Evolutionary conservation across 2,797 vertebrate species (phyloP).

Genomic region (Trichosurus vulpecula): DNA sequence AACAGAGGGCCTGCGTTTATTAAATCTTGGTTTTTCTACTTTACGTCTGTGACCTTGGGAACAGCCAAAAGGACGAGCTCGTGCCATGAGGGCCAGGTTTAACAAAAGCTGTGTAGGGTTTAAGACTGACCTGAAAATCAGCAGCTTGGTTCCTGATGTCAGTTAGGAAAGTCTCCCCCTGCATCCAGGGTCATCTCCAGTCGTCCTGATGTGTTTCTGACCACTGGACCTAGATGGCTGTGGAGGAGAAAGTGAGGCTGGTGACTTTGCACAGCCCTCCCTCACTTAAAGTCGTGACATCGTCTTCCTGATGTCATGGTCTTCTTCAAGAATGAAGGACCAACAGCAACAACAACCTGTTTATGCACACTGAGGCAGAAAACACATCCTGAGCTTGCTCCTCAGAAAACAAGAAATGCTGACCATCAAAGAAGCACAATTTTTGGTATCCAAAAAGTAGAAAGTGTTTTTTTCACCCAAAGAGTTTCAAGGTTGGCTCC

Average conservation of each 20-base stretch:
- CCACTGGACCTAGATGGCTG: neutral
- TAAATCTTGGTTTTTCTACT: neutral
- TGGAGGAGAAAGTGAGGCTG: neutral
- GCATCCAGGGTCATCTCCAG: neutral
- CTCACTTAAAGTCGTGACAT: neutral
- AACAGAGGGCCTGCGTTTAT: neutral
- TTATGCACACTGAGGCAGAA: neutral
- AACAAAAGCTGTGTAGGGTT: neutral
- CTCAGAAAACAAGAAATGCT: neutral
- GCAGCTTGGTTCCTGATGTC: neutral
- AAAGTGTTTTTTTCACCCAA: neutral
- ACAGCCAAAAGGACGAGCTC: conserved; percentile 5
- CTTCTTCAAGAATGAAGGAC: neutral
- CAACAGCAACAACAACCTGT: neutral
- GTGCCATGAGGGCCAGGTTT: neutral
- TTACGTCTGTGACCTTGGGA: neutral
- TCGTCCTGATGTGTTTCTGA: neutral
- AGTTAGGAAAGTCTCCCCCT: neutral
- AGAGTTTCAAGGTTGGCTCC: neutral
- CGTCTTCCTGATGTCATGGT: neutral
- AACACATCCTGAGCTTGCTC: neutral
- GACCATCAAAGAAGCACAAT: neutral
- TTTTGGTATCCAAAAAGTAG: neutral
- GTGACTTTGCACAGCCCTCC: neutral
- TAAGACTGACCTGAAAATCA: neutral